phyloP scores from a whole-genome alignment of 2,113 vertebrate species.

The Astur gentilis region DNA sequence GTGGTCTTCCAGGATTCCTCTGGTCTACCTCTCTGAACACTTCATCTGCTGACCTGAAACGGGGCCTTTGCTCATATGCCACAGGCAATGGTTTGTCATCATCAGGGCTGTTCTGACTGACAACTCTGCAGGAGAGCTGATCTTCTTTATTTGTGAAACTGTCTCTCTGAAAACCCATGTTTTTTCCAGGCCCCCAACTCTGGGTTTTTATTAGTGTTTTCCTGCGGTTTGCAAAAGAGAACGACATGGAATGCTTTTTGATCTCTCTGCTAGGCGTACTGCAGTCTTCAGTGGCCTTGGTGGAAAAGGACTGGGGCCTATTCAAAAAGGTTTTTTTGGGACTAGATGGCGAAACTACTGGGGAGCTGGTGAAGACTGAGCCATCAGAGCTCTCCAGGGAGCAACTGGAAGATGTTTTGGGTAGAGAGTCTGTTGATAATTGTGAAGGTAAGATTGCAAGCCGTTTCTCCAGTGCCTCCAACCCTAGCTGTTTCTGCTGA shows the following conservation, averaged over 20 bases:
- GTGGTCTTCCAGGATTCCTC: constrained; percentile 77
- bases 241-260: constrained; percentile 80
- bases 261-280: constrained; percentile 59
- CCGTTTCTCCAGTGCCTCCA: constrained; percentile 71
- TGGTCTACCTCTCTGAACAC: constrained; percentile 82
- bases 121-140: constrained; percentile 76
- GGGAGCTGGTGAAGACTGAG: constrained; percentile 84
- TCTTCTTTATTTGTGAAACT: constrained; percentile 77
- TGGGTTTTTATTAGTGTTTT: constrained; percentile 73
- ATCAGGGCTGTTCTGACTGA: constrained; percentile 72
- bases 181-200: constrained; percentile 66
- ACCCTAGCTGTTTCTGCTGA: constrained; percentile 10
- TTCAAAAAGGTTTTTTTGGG: constrained; percentile 64
- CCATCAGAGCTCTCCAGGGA: constrained; percentile 82
- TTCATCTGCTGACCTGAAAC: constrained; percentile 79
- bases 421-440: constrained; percentile 34
- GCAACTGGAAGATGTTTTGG: constrained; percentile 74
- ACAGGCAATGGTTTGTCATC: constrained; percentile 14
- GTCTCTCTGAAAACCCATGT: constrained; percentile 49
- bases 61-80: not conserved
- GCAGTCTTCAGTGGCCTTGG: constrained; percentile 55
- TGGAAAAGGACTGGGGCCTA: constrained; percentile 67
- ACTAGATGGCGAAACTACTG: constrained; percentile 78
- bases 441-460: constrained; percentile 62
- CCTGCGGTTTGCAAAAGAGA: constrained; percentile 71